Conservation (phyloP, 2,888 invertebrate genomes). For the Lomographa bimaculata region DNA sequence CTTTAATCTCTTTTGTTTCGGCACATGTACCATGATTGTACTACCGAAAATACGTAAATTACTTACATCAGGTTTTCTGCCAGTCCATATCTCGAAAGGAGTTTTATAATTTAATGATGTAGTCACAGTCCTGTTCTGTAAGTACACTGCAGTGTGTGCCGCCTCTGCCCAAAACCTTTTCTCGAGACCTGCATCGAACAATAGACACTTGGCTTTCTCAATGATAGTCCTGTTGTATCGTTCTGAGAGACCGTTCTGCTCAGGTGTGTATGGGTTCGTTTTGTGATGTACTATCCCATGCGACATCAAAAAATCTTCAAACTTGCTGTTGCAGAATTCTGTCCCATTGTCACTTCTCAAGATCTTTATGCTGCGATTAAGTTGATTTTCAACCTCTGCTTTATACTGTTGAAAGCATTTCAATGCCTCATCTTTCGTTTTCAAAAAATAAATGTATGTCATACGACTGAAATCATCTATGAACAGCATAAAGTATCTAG, state of each 20-base stretch:
- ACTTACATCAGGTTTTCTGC: constrained; percentile 4
- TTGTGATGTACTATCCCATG: constrained; percentile 18
- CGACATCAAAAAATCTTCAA: constrained; percentile 2
- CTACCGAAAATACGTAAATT: constrained; percentile 8
- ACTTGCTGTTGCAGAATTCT: constrained; percentile 1
- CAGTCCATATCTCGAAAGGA: constrained; percentile 1
- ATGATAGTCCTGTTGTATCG: constrained; percentile 29
- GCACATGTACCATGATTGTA: constrained; percentile 2
- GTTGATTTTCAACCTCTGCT: constrained; percentile 24
- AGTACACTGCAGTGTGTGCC: constrained; percentile 18
- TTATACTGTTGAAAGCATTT: constrained; percentile 27
- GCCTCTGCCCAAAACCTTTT: constrained; percentile 24
- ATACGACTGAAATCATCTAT: constrained; percentile 34
- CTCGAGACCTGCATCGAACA: constrained; percentile 11
- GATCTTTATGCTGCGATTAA: constrained; percentile 19
- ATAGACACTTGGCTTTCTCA: constrained; percentile 16
- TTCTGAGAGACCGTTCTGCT: constrained; percentile 24
- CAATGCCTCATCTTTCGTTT: constrained; percentile 26
- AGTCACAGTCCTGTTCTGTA: constrained; percentile 12
- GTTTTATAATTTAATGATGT: constrained; percentile 2
- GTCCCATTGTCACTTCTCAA: constrained; percentile 17
- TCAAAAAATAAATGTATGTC: constrained; percentile 11
- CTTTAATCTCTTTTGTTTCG: constrained; percentile 4
- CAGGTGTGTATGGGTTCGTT: constrained; percentile 22
- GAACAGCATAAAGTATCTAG: constrained; percentile 30